phyloP scores from a whole-genome alignment of 2,888 invertebrate species.

The Mamestra brassicae region DNA sequence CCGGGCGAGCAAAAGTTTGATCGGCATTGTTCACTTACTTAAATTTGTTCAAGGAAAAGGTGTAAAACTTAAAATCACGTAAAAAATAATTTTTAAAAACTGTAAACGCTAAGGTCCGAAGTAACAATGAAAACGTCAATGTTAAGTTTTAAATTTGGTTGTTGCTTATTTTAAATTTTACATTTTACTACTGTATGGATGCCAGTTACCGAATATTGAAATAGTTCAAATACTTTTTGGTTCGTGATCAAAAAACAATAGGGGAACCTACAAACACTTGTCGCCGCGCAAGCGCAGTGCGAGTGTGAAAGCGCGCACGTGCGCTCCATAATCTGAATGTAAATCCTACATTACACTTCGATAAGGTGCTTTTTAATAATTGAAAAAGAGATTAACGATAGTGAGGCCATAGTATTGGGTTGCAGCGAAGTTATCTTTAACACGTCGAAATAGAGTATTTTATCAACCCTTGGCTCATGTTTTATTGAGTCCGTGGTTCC shows the following conservation, averaged over 20 bases:
- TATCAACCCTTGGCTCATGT: constrained; percentile 27
- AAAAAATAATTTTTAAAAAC: neutral
- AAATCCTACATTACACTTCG: constrained; percentile 86
- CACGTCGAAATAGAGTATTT: constrained; percentile 31
- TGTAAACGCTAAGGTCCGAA: neutral
- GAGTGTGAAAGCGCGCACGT: constrained; percentile 78
- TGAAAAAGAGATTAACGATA: constrained; percentile 85
- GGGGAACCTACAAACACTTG: constrained; percentile 13
- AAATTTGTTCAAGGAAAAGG: constrained; percentile 17
- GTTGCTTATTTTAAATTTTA: constrained; percentile 26
- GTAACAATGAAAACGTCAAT: constrained; percentile 21
- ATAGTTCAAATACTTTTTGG: constrained; percentile 40
- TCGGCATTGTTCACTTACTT: constrained; percentile 92
- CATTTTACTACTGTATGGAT: neutral
- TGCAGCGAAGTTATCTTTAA: constrained; percentile 25
- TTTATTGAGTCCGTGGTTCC: constrained; percentile 10
- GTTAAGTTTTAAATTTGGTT: neutral
- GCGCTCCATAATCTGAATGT: constrained; percentile 83
- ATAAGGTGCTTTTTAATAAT: constrained; percentile 89
- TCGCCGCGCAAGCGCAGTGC: constrained; percentile 5
- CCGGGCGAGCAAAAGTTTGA: constrained; percentile 97
- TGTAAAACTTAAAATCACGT: constrained; percentile 7
- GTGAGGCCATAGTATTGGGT: constrained; percentile 59
- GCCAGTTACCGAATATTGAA: constrained; percentile 19
- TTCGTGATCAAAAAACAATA: constrained; percentile 22